These are phyloP conservation scores for Chaunax sp. DNA, from an alignment of 2,797 vertebrate genomes.

Conservation along the genomic window DNA sequence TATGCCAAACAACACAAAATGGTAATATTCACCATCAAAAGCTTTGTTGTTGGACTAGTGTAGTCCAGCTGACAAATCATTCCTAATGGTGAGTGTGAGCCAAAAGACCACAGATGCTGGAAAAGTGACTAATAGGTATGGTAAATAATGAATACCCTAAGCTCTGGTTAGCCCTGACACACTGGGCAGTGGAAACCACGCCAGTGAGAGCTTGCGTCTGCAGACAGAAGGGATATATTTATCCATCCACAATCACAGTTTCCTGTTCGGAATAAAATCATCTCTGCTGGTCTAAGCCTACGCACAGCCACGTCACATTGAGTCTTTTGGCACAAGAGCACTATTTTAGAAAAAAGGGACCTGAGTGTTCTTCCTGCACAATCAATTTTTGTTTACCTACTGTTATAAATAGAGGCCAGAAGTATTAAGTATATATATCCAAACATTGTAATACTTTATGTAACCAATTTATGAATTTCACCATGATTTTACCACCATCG, in stretches of 20 bases:
- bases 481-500: no score
- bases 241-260: slow-evolving; percentile 61
- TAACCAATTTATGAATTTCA: no score
- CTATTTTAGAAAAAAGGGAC: slow-evolving; percentile 22
- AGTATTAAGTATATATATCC: no score
- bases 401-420: slow-evolving; percentile 70
- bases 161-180: slow-evolving; percentile 29
- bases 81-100: slow-evolving; percentile 29
- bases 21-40: slow-evolving; percentile 50
- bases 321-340: slow-evolving; percentile 32
- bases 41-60: slow-evolving; percentile 38
- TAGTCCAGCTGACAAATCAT: slow-evolving; percentile 28
- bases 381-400: slow-evolving; percentile 67
- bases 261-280: slow-evolving; percentile 68
- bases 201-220: slow-evolving; percentile 15
- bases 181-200: slow-evolving; percentile 50
- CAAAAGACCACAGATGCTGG: slow-evolving; percentile 48
- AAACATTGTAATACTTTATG: no score
- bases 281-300: slow-evolving; percentile 41
- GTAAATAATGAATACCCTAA: slow-evolving; percentile 52
- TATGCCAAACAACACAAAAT: slow-evolving; percentile 35
- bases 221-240: slow-evolving; percentile 67
- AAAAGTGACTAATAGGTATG: slow-evolving; percentile 44
- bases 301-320: slow-evolving; percentile 34
- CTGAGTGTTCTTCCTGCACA: slow-evolving; percentile 25